Conservation (phyloP, 2,113 vertebrate species). For the Sclerurus mexicanus region DNA sequence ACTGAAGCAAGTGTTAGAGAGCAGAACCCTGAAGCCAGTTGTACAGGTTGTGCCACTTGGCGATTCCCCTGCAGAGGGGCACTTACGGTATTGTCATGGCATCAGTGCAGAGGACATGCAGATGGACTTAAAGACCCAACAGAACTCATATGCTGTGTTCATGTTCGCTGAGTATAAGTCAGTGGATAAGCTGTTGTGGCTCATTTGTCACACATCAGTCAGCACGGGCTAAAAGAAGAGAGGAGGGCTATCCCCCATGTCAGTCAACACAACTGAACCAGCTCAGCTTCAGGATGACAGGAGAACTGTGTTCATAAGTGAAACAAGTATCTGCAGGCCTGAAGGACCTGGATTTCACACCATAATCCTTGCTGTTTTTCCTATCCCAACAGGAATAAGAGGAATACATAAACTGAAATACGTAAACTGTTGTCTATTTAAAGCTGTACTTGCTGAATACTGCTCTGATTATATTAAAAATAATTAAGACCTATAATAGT, state of each 20-base stretch:
- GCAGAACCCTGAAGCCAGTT: background rate
- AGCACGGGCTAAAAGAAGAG: background rate
- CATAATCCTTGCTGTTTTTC: background rate
- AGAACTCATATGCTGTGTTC: background rate
- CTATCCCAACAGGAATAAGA: no score
- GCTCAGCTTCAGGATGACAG: background rate
- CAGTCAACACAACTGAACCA: background rate
- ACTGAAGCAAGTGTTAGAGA: background rate
- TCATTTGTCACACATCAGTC: background rate
- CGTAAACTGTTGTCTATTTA: background rate
- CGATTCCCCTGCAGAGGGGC: background rate
- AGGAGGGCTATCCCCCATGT: rapidly evolving
- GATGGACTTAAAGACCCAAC: background rate
- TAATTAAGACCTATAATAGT: background rate
- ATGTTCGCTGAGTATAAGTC: background rate
- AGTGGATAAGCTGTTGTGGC: background rate
- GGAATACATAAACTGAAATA: background rate
- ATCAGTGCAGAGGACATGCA: background rate
- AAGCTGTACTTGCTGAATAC: background rate
- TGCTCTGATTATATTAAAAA: background rate
- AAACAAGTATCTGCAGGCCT: background rate
- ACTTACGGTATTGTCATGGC: rapidly evolving
- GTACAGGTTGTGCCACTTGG: background rate
- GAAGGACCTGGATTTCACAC: background rate
- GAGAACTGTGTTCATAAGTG: rapidly evolving